These are phyloP conservation scores for Antitype chi DNA, from an alignment of 2,888 invertebrate species.

Conservation along the genomic window DNA sequence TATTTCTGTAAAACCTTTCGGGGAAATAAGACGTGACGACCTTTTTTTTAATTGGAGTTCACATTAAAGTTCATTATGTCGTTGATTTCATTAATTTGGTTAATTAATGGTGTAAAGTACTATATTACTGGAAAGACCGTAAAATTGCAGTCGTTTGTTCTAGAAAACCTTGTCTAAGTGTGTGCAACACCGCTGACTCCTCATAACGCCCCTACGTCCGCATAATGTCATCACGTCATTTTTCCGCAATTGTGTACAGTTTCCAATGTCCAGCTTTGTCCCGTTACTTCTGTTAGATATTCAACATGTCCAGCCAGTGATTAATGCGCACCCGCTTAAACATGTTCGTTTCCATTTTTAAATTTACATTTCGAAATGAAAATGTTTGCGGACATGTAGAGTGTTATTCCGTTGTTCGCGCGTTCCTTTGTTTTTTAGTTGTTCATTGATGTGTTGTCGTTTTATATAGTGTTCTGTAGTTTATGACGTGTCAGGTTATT, in stretches of 20 bases:
- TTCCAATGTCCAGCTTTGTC: constrained; percentile 58
- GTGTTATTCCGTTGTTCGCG: constrained; percentile 34
- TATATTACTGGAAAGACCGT: background rate
- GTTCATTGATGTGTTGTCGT: constrained; percentile 39
- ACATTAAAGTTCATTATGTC: background rate
- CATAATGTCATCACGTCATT: constrained; percentile 47
- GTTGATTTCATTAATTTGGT: background rate
- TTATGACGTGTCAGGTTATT: constrained; percentile 22
- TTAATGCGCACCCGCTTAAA: constrained; percentile 65
- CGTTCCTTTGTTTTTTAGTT: constrained; percentile 39
- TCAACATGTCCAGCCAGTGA: constrained; percentile 61
- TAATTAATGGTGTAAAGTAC: background rate
- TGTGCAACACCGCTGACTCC: constrained; percentile 4
- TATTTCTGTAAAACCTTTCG: too few species aligned
- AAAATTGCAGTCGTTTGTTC: background rate
- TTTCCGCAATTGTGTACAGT: constrained; percentile 60
- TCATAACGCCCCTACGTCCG: background rate
- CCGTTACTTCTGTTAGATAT: constrained; percentile 55
- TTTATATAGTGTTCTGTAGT: constrained; percentile 16
- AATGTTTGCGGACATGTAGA: constrained; percentile 60
- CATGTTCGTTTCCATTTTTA: constrained; percentile 65
- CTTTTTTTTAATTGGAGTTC: background rate
- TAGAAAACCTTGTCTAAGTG: background rate
- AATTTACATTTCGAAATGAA: constrained; percentile 66
- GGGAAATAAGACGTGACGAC: too few species aligned